Evolutionary conservation across 2,888 invertebrate genomes (phyloP), one percentile per base, ranked within the genome.

Genomic region (Heliconius ethilla): DNA sequence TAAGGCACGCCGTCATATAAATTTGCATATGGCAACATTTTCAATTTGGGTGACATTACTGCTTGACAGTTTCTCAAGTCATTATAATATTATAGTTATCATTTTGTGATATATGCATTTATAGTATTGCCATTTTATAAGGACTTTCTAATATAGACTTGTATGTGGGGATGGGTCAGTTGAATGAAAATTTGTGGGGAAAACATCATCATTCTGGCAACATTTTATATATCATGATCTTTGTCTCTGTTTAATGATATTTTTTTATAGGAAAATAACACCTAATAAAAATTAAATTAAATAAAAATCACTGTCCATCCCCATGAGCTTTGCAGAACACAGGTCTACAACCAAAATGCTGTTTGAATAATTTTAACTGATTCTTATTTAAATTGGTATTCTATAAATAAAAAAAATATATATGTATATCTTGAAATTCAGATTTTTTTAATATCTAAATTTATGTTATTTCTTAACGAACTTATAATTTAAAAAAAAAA

Each of bases 241-340:
- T 74, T 55, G 40, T 37, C 27, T 74, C 63, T 62, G 27, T 40
- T 40, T 74, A 63, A 63, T 74, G 25, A 40, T 59, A 27, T 59
- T 77, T 40, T 69, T 62, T 66, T 65, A 37, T 74, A 73, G 63
- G 74, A 59, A 72, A 13, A 25, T 63, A 63, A 62, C 65, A 83
- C 51, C 85, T 72, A 59, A 59, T 7, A 25, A 33, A 33, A n/a
- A 72, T 63, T 62, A 25, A 63, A 22, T 3, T 11, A 55, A 18
- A 59, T 18, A 40, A 55, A 74, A 25, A 86, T 81, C 90, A 90
- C 63, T 93, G 95, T 86, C 81, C 82, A 82, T 82, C 79, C 77
- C 81, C 80, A 80, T 80, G 69, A 79, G 81, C 80, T 81, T 81
- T 81, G 84, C 82, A 81, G 79, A 83, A 55, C 55, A 55, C 55